Evolutionary conservation across 1,140 invertebrate genomes (phyloP).

Genomic region (Trichonephila inaurata): DNA sequence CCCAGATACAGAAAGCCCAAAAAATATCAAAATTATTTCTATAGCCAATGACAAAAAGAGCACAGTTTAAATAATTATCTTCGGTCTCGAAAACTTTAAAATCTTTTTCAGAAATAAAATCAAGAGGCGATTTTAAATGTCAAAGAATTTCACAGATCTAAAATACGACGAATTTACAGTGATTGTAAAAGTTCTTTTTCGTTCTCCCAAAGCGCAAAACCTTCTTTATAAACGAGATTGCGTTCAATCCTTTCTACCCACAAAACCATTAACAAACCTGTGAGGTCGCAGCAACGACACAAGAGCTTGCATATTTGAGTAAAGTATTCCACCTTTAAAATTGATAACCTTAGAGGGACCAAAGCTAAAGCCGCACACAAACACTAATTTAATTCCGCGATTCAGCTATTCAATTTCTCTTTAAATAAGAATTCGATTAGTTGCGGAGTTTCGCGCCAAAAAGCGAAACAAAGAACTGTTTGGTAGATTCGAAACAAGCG

Average conservation of each 20-base stretch:
- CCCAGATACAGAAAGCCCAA: no score
- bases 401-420: constrained; percentile 14
- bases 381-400: constrained; percentile 4
- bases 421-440: constrained; percentile 15
- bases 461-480: not conserved
- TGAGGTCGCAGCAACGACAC: not conserved
- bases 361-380: not conserved
- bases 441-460: not conserved
- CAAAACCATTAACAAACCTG: not conserved
- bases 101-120: no score
- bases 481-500: not conserved
- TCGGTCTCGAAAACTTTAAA: no score
- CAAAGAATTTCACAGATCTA: no score
- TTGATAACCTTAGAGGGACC: not conserved
- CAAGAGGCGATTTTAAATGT: no score
- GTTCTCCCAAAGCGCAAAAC: not conserved
- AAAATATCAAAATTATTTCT: no score
- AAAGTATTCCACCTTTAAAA: not conserved
- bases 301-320: not conserved
- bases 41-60: no score
- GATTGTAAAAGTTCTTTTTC: not conserved
- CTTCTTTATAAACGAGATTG: not conserved
- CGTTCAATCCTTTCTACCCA: not conserved
- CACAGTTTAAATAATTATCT: no score
- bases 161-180: not conserved